Conservation (phyloP, 2,888 invertebrate genomes). For the Parasteatoda lunata region DNA sequence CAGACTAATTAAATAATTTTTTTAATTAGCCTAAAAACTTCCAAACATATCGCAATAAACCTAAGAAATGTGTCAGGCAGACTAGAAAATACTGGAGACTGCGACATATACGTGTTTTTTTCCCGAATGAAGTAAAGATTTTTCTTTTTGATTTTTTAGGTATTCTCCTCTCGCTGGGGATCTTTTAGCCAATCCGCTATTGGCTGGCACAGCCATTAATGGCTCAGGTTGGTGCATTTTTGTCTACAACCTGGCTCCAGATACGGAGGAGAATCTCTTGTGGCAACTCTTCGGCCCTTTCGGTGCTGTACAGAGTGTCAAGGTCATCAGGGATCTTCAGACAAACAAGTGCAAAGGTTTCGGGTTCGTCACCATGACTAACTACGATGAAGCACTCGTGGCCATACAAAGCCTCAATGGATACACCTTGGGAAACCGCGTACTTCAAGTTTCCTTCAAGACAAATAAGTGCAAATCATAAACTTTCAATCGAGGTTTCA, state of each 20-base stretch:
- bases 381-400: conserved; percentile 96
- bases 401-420: conserved; percentile 97
- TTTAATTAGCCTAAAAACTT: too few relatives aligned
- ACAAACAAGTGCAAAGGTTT: conserved; percentile 99
- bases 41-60: too few relatives aligned
- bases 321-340: conserved; percentile 95
- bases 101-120: too few relatives aligned
- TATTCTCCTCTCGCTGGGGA: conserved; percentile 86
- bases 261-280: conserved; percentile 91
- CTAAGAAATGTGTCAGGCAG: too few relatives aligned
- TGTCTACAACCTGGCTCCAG: conserved; percentile 92
- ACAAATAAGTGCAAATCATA: conserved; percentile 76
- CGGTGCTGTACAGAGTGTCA: conserved; percentile 97
- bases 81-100: too few relatives aligned
- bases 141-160: conserved; percentile 74
- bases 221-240: conserved; percentile 79
- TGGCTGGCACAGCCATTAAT: conserved; percentile 71
- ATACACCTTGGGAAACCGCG: conserved; percentile 94
- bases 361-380: conserved; percentile 98
- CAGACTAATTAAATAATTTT: too few relatives aligned
- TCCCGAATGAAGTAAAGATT: too few relatives aligned
- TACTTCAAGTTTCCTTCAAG: conserved; percentile 98
- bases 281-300: conserved; percentile 98
- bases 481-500: conserved; percentile 10
- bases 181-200: conserved; percentile 70